Base-by-base conservation (phyloP, 35 echinoderm and acorn worm species). In the Stichopus chloronotus region DNA sequence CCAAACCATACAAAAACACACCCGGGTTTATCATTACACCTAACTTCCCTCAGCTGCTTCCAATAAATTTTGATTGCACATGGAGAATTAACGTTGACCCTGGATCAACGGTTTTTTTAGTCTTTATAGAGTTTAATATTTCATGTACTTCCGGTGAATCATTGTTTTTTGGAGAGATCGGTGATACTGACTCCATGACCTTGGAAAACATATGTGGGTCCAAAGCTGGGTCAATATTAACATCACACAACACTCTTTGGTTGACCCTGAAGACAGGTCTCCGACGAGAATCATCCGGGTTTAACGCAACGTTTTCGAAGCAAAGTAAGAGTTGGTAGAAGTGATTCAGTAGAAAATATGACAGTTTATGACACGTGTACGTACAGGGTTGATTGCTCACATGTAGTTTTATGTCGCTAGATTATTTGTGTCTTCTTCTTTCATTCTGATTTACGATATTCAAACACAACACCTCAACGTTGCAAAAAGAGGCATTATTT, bases 61-160 rank as follows among this genome's bases (percentile, higher is more conserved):
- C 69, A 20, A 74, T 74, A 14, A 20, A 74, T 74, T 74, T 74
- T 74, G 19, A 16, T 20, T 74, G 69, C 22, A 74, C 69, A 74
- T 74, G 69, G 69, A 20, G 17, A 7, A n/a, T 74, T 20, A 7
- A 20, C 13, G 69, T n/a, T 74, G n/a, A n/a, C 17, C 69, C 69
- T 74, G 69, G 69, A 74, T 21, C 14, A n/a, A 19, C 19, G 6
- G 69, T 74, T 74, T 20, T 7, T 74, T 74, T 74, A n/a, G 13
- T 20, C 17, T 74, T 74, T 74, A 14, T n/a, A n/a, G 69, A 74
- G 69, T 74, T 74, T 74, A n/a, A 74, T n/a, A 74, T 74, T 19
- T 74, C 69, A 20, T 74, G 69, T 1, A 16, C 7, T n/a, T n/a
- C 69, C 2, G 7, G 19, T 0, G 22, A n/a, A 14, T 74, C 69